Evolutionary conservation across 2,113 vertebrate genomes (phyloP), one percentile per base, ranked within the genome.

Genomic region (Rhea pennata): DNA sequence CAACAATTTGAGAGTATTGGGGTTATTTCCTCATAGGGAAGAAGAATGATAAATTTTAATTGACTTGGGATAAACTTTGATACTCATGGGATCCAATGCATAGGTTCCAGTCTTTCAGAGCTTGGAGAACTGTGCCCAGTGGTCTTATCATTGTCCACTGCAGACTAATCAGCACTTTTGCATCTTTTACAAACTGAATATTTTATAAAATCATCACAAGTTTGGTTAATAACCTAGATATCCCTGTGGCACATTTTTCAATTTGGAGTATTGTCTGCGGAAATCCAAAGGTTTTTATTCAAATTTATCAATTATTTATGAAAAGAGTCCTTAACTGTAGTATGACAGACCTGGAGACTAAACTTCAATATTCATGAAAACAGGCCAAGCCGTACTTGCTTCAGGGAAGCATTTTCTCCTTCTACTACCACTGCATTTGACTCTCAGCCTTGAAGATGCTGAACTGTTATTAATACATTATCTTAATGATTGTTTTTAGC

Each of bases 401-500:
- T 50, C 46, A 58, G 12, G 26, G 33, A 80, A 62, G 36, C 69
- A 36, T 61, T 66, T 26, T 15, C 46, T 90, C 40, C 23, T 91
- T 23, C 19, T 0, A 0, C 6, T 65, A 8, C 36, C 36, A 39
- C 16, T 87, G 0, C 33, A 3, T 70, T 84, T 82, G 56, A 65
- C 77, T 91, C 58, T 15, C 66, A 76, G 33, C 40, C 53, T 73
- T 58, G n/a, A 81, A 48, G 79, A 92, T 22, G 27, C 26, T 42
- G 56, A 65, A 75, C 29, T 48, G 21, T 42, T 50, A 50, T 33
- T 54, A 85, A 87, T 64, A 91, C 91, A 80, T 91, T 87, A 59
- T 42, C 91, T 39, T 87, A 94, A 95, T 93, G 64, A 74, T 27
- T 74, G 74, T 15, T 95, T 91, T 77, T 74, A 91, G 67, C 81